These are phyloP conservation scores for Trissoscelio sp. DNA, from an alignment of 2,888 invertebrate genomes.

Conservation along the genomic window DNA sequence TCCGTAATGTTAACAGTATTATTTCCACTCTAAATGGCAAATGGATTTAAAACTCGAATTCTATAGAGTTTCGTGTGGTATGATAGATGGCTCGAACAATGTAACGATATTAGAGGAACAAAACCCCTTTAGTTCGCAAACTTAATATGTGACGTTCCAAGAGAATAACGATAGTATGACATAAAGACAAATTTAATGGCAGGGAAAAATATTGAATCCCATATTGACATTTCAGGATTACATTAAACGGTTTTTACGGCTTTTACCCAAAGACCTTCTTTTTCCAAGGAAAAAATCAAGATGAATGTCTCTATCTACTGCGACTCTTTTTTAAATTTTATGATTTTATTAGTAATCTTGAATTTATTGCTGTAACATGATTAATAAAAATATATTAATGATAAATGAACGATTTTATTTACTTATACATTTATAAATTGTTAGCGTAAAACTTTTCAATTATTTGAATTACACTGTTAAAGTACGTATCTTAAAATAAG, in stretches of 20 bases:
- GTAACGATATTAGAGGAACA: constrained; percentile 29
- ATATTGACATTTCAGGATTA: constrained; percentile 27
- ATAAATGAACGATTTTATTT: too few relatives aligned
- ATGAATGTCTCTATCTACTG: background rate
- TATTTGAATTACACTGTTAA: too few relatives aligned
- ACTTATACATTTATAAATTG: too few relatives aligned
- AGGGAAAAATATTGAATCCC: constrained; percentile 33
- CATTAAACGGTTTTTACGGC: constrained; percentile 14
- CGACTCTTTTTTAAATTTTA: background rate
- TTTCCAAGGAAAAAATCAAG: background rate
- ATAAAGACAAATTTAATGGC: constrained; percentile 38
- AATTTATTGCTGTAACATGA: too few relatives aligned
- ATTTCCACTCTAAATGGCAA: constrained; percentile 50
- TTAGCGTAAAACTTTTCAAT: too few relatives aligned
- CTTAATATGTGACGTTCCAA: constrained; percentile 26
- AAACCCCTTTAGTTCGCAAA: constrained; percentile 31
- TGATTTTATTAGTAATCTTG: too few relatives aligned
- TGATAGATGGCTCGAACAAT: constrained; percentile 38
- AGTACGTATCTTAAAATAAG: too few relatives aligned
- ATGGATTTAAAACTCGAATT: constrained; percentile 46
- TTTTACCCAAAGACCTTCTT: background rate
- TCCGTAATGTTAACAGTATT: constrained; percentile 44
- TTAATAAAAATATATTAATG: too few relatives aligned
- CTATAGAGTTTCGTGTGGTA: constrained; percentile 24
- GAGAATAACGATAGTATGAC: constrained; percentile 19